Evolutionary conservation across 37 sponge, comb jelly and placozoan genomes (phyloP).

Genomic region (Ianthella basta): DNA sequence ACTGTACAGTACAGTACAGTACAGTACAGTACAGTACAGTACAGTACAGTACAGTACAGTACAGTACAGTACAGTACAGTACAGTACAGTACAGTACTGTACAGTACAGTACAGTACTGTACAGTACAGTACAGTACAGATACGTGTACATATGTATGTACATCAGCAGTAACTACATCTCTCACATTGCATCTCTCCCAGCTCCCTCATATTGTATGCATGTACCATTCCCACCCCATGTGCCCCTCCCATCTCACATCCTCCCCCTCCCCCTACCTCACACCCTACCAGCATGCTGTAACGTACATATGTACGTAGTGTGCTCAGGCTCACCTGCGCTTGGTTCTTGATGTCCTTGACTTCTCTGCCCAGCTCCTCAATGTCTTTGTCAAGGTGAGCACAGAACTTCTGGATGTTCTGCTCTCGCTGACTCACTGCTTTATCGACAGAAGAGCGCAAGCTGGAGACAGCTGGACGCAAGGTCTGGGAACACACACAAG

Average conservation of each 20-base stretch:
- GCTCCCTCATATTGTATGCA: no score
- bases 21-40: no score
- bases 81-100: no score
- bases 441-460: constrained; percentile 83
- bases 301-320: neutral
- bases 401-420: constrained; percentile 92
- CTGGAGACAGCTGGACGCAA: constrained; percentile 82
- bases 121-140: no score
- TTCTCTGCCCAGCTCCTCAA: constrained; percentile 80
- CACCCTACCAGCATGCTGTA: neutral
- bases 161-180: no score
- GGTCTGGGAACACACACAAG: constrained; percentile 47
- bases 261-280: neutral
- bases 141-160: no score
- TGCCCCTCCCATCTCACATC: neutral
- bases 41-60: no score
- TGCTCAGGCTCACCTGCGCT: constrained; percentile 63
- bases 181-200: no score
- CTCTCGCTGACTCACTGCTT: constrained; percentile 84
- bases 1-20: no score
- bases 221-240: no score
- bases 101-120: no score
- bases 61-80: no score
- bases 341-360: constrained; percentile 88
- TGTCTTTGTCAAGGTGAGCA: constrained; percentile 88